Evolutionary conservation across 2,888 invertebrate genomes (phyloP).

Genomic region (Tenthredo scrophulariae): DNA sequence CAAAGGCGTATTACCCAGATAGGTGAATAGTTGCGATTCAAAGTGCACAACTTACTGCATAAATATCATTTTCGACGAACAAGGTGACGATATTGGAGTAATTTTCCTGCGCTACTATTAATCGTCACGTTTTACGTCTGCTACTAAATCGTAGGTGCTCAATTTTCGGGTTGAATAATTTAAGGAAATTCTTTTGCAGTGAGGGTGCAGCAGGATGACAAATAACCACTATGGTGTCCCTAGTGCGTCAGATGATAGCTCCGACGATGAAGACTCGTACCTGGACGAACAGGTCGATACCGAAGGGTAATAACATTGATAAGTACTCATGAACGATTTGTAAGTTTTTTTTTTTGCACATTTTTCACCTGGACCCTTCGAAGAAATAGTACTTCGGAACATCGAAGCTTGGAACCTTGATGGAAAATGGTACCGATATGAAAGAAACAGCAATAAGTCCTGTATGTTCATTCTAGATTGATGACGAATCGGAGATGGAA

Average conservation of each 20-base stretch:
- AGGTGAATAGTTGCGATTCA: background rate
- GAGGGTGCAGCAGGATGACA: background rate
- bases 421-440: background rate
- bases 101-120: too few species aligned
- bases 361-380: background rate
- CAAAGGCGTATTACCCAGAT: background rate
- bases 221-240: background rate
- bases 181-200: background rate
- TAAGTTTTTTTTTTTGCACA: background rate
- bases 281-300: background rate
- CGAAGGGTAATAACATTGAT: background rate
- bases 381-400: background rate
- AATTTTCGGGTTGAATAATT: background rate
- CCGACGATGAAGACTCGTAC: background rate
- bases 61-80: background rate
- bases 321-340: background rate
- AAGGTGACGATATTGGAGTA: background rate
- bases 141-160: background rate
- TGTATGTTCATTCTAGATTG: background rate
- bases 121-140: background rate
- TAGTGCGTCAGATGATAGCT: background rate
- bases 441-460: background rate
- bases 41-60: background rate
- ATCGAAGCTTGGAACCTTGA: background rate
- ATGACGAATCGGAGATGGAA: background rate